Base-by-base conservation (phyloP, 2,888 invertebrate species). In the Sphinx pinastri region DNA sequence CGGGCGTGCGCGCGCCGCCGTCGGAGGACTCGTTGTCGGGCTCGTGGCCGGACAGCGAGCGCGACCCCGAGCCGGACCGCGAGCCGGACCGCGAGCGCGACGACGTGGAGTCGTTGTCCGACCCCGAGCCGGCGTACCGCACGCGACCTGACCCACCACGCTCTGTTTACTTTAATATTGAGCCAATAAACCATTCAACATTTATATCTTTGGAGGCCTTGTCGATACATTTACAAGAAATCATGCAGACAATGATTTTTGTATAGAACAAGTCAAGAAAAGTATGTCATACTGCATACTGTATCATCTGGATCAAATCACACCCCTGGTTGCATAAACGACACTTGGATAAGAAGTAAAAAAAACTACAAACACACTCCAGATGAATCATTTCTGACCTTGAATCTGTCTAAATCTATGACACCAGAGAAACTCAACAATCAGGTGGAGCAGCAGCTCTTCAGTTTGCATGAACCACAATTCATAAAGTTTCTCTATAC, bases 21-120 rank as follows among this genome's bases (percentile, higher is more conserved):
- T 96, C 96, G 0, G 96, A 96, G 78, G 96, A 96, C 90, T 96
- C 96, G 89, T 96, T 96, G 86, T 96, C 96, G 68, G 96, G 96
- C 84, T 96, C 96, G 89, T 96, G 96, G 0, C 96, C 96, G 68
- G 96, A 96, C 66, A 96, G 87, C 67, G 96, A 96, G 19, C 96
- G 96, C 74, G 97, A 97, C 77, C 97, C 97, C 7, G 94, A 93
- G 0, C 92, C 92, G 63, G 94, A 93, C 1, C 51, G 10, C 14
- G 52, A 52, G 0, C 91, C 87, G 25, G 92, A 91, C 13, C 79
- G 85, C 0, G 97, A 97, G 81, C 97, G 96, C 76, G 97, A 95
- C 68, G 97, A 97, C 80, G 96, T 97, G 4, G 97, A 96, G 83
- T 96, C 96, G 60, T 84, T 87, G 72, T 86, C 95, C 0, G 92